Conservation (phyloP, 2,113 vertebrate genomes). For the Phrynosoma blainvillii region DNA sequence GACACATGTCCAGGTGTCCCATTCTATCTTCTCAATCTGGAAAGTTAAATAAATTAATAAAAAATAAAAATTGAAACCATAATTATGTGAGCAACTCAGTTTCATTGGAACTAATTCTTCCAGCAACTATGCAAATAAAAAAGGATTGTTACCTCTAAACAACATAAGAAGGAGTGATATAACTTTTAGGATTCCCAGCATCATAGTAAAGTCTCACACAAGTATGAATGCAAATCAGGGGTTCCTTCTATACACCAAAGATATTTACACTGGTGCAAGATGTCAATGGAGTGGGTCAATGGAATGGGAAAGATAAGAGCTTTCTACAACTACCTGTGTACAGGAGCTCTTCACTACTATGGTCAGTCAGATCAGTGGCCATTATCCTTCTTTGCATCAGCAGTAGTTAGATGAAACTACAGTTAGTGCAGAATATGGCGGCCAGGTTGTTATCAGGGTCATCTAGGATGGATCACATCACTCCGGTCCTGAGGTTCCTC, state of each 20-base stretch:
- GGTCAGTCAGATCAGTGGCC: not conserved
- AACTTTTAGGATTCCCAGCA: not conserved
- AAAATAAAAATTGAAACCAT: not conserved
- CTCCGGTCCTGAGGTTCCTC: too few species aligned
- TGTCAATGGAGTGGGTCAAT: not conserved
- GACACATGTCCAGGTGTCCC: constrained; percentile 94
- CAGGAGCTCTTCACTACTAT: not conserved
- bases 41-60: constrained; percentile 19
- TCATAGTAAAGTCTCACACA: not conserved
- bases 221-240: not conserved
- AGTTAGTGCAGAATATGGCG: too few species aligned
- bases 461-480: too few species aligned
- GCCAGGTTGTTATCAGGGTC: too few species aligned
- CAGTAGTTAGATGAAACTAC: not conserved
- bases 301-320: not conserved
- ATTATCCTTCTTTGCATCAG: not conserved
- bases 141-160: not conserved
- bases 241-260: not conserved
- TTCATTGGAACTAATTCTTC: not conserved
- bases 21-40: constrained; percentile 94
- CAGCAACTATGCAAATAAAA: not conserved
- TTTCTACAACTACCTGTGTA: not conserved
- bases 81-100: not conserved
- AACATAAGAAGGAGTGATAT: not conserved
- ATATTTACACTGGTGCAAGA: not conserved